Conservation (phyloP, 2,113 vertebrate genomes). For the Abramis brama region DNA sequence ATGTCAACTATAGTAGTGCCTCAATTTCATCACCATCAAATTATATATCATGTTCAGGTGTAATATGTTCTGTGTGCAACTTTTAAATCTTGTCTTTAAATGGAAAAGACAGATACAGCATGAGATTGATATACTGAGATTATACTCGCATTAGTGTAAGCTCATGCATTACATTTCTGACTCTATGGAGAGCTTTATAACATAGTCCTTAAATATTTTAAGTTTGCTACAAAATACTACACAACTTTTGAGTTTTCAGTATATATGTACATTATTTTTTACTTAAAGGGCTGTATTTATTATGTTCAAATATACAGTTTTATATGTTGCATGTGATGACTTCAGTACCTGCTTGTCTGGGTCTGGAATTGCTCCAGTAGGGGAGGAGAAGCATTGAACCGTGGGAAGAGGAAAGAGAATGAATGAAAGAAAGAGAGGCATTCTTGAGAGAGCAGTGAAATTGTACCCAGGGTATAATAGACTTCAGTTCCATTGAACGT, state of each 20-base stretch:
- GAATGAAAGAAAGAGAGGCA: slow-evolving; percentile 75
- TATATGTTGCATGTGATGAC: background rate
- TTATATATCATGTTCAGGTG: background rate
- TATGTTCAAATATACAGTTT: background rate
- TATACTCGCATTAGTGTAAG: background rate
- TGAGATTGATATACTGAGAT: background rate
- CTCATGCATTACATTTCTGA: background rate
- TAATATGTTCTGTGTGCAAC: background rate
- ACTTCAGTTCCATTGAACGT: slow-evolving; percentile 90
- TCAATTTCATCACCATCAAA: background rate
- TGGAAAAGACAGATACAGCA: background rate
- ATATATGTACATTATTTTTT: background rate
- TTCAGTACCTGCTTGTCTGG: slow-evolving; percentile 17
- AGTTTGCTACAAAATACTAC: background rate
- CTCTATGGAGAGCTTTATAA: background rate
- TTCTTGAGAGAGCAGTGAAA: slow-evolving; percentile 80
- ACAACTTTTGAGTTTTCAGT: background rate
- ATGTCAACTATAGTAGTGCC: background rate
- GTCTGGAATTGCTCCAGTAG: slow-evolving; percentile 7
- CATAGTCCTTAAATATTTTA: background rate
- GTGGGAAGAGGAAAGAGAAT: slow-evolving; percentile 30
- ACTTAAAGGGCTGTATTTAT: too few relatives aligned
- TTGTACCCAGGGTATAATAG: slow-evolving; percentile 83
- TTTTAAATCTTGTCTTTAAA: background rate
- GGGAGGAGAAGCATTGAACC: background rate